Percentiles rank a stretch among this genome's conserved stretches.
These are phyloP conservation scores for Myotis pilosus DNA, from an alignment of 2,797 vertebrate species.

Conservation along the genomic window DNA sequence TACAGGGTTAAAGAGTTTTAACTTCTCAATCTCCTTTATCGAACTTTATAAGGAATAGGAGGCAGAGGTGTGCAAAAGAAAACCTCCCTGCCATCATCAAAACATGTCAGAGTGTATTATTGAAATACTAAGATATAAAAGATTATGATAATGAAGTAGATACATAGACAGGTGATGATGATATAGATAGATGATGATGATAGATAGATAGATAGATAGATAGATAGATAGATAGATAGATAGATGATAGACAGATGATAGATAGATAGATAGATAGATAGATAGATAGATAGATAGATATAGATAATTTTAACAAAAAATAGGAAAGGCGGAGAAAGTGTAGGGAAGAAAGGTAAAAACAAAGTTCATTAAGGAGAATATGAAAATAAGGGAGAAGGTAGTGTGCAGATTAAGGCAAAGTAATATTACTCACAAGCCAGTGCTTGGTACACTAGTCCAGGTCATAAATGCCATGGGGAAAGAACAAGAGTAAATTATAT, in stretches of 20 bases:
- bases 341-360: constrained; percentile 8
- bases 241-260: background rate
- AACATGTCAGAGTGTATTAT: background rate
- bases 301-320: background rate
- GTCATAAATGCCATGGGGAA: background rate
- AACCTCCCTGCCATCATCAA: background rate
- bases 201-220: background rate
- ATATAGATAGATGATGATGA: background rate
- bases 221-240: background rate
- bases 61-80: background rate
- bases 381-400: background rate
- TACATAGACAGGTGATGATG: background rate
- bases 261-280: background rate
- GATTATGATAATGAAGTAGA: background rate
- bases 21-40: background rate
- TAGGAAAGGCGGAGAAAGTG: background rate
- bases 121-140: constrained; percentile 17
- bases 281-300: background rate
- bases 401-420: background rate
- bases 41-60: background rate
- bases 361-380: background rate
- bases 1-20: background rate
- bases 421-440: background rate
- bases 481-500: background rate
- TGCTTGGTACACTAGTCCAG: rapidly evolving